Evolutionary conservation across 2,797 vertebrate genomes (phyloP).

Genomic region (Mormyrus hasselquistii): DNA sequence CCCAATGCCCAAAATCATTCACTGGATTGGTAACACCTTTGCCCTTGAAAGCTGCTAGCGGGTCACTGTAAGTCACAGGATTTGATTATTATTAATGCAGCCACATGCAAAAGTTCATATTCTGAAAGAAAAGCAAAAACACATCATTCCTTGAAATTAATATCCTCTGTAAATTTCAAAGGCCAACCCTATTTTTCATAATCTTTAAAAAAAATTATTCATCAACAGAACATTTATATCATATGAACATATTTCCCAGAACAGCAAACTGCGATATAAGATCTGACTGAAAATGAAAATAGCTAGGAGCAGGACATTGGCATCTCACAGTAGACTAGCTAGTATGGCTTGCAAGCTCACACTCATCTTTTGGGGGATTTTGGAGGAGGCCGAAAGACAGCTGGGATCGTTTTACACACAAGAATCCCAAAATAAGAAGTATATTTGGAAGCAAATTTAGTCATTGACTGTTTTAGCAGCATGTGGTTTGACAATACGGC

Average conservation of each 20-base stretch:
- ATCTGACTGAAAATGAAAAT: background rate
- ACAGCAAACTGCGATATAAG: background rate
- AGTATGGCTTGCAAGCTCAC: background rate
- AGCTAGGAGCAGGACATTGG: background rate
- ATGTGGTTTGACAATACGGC: background rate
- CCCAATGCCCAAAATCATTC: background rate
- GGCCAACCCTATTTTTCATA: background rate
- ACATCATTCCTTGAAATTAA: background rate
- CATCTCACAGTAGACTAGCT: background rate
- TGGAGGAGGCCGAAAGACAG: background rate
- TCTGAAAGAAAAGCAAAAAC: background rate
- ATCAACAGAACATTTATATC: background rate
- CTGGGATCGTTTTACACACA: background rate
- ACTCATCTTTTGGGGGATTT: background rate
- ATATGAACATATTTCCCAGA: background rate
- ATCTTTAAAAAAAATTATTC: background rate
- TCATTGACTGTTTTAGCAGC: background rate
- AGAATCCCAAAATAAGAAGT: background rate
- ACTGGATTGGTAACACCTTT: background rate
- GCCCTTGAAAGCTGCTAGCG: background rate
- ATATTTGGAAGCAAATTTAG: background rate
- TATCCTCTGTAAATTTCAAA: background rate
- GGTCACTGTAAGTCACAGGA: background rate
- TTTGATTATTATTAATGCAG: background rate
- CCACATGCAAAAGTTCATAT: background rate